Evolutionary conservation across 2,888 invertebrate genomes (phyloP).

Genomic region (Clanis bilineata): DNA sequence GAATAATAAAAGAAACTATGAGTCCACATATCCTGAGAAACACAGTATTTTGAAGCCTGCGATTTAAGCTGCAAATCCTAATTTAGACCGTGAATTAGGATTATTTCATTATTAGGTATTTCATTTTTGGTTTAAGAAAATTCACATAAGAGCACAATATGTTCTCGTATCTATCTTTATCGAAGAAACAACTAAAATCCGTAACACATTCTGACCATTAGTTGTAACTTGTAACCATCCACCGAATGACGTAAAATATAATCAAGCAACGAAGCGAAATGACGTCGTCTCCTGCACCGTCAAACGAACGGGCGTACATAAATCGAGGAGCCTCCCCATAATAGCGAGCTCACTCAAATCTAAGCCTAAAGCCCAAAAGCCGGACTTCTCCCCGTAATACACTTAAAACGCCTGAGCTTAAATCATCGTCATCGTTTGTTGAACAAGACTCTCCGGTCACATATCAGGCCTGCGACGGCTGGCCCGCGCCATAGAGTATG

Average conservation of each 20-base stretch:
- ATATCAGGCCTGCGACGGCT: slow-evolving; percentile 73
- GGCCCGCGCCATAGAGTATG: slow-evolving; percentile 29
- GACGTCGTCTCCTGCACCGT: slow-evolving; percentile 33
- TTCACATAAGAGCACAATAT: background rate
- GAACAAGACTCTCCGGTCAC: slow-evolving; percentile 82
- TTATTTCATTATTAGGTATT: too few relatives aligned
- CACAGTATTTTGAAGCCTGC: too few relatives aligned
- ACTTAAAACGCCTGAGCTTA: slow-evolving; percentile 81
- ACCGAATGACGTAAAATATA: slow-evolving; percentile 17
- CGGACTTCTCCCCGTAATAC: slow-evolving; percentile 79
- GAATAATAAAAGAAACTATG: too few relatives aligned
- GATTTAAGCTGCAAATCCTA: too few relatives aligned
- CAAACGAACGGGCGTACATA: slow-evolving; percentile 63
- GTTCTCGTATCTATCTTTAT: too few relatives aligned
- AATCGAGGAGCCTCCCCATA: slow-evolving; percentile 68
- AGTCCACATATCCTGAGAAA: too few relatives aligned
- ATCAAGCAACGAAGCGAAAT: slow-evolving; percentile 12
- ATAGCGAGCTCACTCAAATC: slow-evolving; percentile 76
- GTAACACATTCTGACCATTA: background rate
- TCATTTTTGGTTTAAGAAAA: too few relatives aligned
- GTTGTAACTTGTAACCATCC: background rate
- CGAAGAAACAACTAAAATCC: too few relatives aligned
- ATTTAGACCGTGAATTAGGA: too few relatives aligned
- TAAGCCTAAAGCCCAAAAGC: slow-evolving; percentile 74
- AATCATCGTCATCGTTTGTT: slow-evolving; percentile 83